Conservation (phyloP, 2,797 vertebrate genomes). For the Melanogrammus aeglefinus region DNA sequence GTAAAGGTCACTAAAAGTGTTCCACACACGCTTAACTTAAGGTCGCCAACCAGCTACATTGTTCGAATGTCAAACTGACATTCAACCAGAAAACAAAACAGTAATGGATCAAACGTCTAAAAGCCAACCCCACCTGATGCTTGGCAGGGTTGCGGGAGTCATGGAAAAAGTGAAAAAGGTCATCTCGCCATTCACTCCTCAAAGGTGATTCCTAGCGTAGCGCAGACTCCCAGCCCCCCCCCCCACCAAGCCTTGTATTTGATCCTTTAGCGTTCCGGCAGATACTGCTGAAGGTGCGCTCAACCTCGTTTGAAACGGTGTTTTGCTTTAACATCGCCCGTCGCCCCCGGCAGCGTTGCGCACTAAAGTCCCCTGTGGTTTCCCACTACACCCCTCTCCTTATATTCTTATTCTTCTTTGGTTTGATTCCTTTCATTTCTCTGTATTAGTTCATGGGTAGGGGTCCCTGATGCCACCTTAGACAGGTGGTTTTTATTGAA, state of each 20-base stretch:
- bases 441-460: neutral
- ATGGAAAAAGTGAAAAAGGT: neutral
- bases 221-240: neutral
- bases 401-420: neutral
- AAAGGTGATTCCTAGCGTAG: neutral
- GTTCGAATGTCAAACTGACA: neutral
- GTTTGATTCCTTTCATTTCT: neutral
- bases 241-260: neutral
- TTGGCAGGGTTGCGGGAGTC: neutral
- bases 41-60: neutral
- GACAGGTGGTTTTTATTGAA: neutral
- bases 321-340: neutral
- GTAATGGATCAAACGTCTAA: neutral
- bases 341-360: neutral
- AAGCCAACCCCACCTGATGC: neutral
- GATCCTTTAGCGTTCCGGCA: neutral
- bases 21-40: neutral
- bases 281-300: neutral
- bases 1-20: neutral
- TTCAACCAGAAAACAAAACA: neutral
- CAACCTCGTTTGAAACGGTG: neutral
- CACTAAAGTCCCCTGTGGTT: constrained; percentile 27
- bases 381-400: constrained; percentile 13
- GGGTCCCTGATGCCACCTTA: neutral
- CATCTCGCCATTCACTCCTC: neutral